Evolutionary conservation across 1,140 invertebrate species (phyloP).

Genomic region (Trichogramma pretiosum): DNA sequence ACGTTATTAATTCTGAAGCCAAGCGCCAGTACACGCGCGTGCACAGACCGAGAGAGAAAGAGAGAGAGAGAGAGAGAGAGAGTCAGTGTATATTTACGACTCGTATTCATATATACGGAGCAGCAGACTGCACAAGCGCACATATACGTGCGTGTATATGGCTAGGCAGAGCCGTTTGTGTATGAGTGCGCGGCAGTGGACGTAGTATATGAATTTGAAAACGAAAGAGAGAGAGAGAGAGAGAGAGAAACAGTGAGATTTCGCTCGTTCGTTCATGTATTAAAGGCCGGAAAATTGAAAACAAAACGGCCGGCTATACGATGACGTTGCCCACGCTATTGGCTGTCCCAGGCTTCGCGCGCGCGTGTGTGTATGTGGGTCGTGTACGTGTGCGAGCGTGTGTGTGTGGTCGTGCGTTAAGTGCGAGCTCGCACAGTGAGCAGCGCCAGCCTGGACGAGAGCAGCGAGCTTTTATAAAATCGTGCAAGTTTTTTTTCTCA

Average conservation of each 20-base stretch:
- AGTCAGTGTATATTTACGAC: conserved; percentile 11
- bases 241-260: neutral
- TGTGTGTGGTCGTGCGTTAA: conserved; percentile 12
- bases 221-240: neutral
- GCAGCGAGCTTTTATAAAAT: conserved; percentile 1
- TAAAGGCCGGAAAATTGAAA: conserved; percentile 22
- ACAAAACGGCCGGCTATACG: conserved; percentile 15
- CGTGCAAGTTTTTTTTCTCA: conserved; percentile 1
- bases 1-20: conserved; percentile 14
- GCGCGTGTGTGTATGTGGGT: too few relatives aligned
- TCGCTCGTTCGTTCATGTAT: conserved; percentile 5
- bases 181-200: too few relatives aligned
- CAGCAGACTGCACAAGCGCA: too few relatives aligned
- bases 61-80: neutral
- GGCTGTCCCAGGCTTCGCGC: too few relatives aligned
- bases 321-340: too few relatives aligned
- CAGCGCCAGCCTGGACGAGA: neutral
- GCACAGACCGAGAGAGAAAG: neutral
- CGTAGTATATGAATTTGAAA: too few relatives aligned
- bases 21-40: neutral
- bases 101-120: conserved; percentile 3
- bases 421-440: neutral
- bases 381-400: too few relatives aligned
- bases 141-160: too few relatives aligned
- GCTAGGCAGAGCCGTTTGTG: too few relatives aligned